Evolutionary conservation across 2,113 vertebrate genomes (phyloP), one percentile per base, ranked within the genome.

Genomic region (Bothrops jararaca): DNA sequence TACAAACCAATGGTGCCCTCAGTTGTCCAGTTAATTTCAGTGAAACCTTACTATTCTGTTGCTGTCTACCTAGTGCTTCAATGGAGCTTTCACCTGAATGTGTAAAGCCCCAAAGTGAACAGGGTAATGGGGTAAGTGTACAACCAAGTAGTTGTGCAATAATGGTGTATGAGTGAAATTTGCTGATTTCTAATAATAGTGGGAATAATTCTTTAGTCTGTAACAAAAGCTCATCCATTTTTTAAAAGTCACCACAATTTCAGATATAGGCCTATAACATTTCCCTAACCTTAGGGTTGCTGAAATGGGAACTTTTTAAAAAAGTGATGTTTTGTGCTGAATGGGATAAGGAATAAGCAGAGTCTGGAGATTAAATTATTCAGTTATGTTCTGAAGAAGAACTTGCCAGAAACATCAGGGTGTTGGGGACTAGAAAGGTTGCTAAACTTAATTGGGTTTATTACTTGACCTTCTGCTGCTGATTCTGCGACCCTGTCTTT

Each of bases 321-420:
- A 39, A 42, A 88, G 20, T 54, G 10, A 53, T 57, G 53, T 7
- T 87, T 91, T 29, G 12, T 29, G 39, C 6, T n/a, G 53, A 23
- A 24, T 4, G 20, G 34, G 56, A 5, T 34, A 15, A 34, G 26
- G 53, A 39, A n/a, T 64, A 23, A 50, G 57, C 50, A 48, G n/a
- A 45, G 0, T 54, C 64, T 23, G 92, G 74, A 80, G 92, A n/a
- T 89, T 88, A 15, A 22, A 34, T 85, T 93, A 93, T 93, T 95
- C 94, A 93, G 92, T 88, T 56, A 80, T 1, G 18, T 18, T 42
- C 2, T 39, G 20, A 80, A 1, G 91, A 89, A 24, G n/a, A 80
- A 5, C 85, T 94, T 89, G 64, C 11, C 18, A 45, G 85, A 8
- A 9, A 89, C 1, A 53, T 53, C 57, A 45, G 57, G n/a, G 58